Conservation (phyloP, 2,113 vertebrate genomes). For the Zosterops borbonicus region DNA sequence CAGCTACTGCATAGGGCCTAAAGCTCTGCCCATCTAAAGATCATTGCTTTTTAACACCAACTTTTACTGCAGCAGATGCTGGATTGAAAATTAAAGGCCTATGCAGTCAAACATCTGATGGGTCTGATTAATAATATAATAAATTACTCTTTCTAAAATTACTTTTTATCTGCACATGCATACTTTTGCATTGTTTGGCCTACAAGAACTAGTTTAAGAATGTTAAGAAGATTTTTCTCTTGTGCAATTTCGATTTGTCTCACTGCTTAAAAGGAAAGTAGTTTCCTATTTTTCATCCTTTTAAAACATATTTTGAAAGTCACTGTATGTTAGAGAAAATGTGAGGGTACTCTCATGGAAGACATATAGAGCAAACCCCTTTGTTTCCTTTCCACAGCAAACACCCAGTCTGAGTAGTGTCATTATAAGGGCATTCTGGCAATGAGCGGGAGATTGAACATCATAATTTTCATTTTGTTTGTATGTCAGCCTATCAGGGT, state of each 20-base stretch:
- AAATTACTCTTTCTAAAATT: neutral
- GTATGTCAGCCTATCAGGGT: slow-evolving; percentile 2
- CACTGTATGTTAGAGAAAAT: neutral
- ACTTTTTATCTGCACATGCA: neutral
- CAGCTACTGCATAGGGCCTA: neutral
- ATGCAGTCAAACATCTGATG: neutral
- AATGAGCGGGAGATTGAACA: neutral
- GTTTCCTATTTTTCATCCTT: neutral
- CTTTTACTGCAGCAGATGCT: neutral
- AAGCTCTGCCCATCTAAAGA: neutral
- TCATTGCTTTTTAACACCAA: neutral
- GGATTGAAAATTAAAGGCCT: neutral
- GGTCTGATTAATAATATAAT: neutral
- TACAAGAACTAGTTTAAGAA: neutral
- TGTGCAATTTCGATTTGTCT: neutral
- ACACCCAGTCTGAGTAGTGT: neutral
- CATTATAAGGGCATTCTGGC: neutral
- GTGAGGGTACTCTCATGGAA: neutral
- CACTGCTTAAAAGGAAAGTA: neutral
- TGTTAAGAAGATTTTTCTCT: neutral
- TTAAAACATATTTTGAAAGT: neutral
- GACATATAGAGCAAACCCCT: neutral
- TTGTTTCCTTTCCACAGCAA: neutral
- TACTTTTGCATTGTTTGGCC: neutral
- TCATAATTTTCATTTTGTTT: slow-evolving; percentile 4